Evolutionary conservation across 2,113 vertebrate genomes (phyloP), one percentile per base, ranked within the genome.

Genomic region (Lipotes vexillifer): DNA sequence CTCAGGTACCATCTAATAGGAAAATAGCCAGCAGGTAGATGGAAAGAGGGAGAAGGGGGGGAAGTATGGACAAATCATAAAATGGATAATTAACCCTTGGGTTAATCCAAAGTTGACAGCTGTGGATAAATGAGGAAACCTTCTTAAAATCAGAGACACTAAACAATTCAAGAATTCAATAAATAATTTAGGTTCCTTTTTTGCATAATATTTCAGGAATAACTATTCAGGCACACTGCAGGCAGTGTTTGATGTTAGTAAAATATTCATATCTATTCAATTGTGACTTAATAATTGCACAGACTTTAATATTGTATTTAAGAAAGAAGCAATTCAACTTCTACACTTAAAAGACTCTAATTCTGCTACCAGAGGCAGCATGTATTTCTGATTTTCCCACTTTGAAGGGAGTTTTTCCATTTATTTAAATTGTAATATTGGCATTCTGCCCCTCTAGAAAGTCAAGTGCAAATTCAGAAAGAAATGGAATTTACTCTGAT

Each of bases 241-340:
- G 66, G 52, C 36, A 10, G 72, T 71, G 59, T 95, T 82, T 92
- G 72, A 95, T 92, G 44, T 96, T 75, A 75, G 72, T 57, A 88
- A 97, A 97, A 97, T 96, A 97, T 91, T 91, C 82, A 52, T 80
- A 96, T 59, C n/a, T 94, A 95, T 88, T 95, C 44, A 85, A 23
- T 9, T 85, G 65, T 89, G 78, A 95, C 66, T 96, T 94, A 92
- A 94, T 95, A 90, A 95, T 66, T 91, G 33, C 10, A 84, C 9
- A 81, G 25, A 71, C 49, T 92, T 93, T 89, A 96, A 95, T 75
- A 66, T 5, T 71, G 11, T 78, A 91, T 92, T 96, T 97, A 88
- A 41, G 29, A 96, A 96, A 86, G 85, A 95, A 92, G 87, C 65
- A 85, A 97, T 93, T 91, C 82, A 91, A 59, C 33, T 91, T 74